Evolutionary conservation across 1,140 invertebrate species (phyloP), one percentile per base, ranked within the genome.

Genomic region (Brachystomella parvula): DNA sequence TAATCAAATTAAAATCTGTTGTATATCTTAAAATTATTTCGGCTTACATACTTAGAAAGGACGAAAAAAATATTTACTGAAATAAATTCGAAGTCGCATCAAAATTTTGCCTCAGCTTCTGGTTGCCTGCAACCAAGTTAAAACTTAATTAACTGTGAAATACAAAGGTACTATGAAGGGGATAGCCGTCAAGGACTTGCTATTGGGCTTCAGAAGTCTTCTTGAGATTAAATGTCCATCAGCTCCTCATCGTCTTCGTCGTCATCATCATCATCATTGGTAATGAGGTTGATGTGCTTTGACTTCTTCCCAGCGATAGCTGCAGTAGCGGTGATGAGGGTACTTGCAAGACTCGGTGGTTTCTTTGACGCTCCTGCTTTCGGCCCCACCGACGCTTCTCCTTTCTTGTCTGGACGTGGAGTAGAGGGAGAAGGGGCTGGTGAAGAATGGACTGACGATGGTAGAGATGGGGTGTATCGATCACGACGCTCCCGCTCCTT

Each of bases 221-320:
- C n/a, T n/a, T n/a, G n/a, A n/a, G n/a, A n/a, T 53, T 24, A 53
- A 53, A 53, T 53, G 6, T 53, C 49, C 49, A 53, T 53, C 3
- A 53, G 24, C 49, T 53, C 49, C 24, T 53, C 49, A 6, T 53
- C 49, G 21, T 53, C 49, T 24, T 53, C 49, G 21, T 53, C 49
- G 24, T 53, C 49, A 9, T 53, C 49, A 6, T 53, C 49, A 53
- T 53, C 49, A 24, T 19, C 49, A 53, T 39, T 19, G 35, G 6
- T 39, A 19, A 9, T 39, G 35, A 39, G 35, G 19, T 39, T 39
- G 19, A 39, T 39, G 35, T 39, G 35, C 19, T 39, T 39, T 6
- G 35, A 39, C 19, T 39, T 39, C 35, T 39, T 39, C 35, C 35
- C 35, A 9, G 35, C 35, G 35, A 39, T 39, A 9, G 49, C 12